Conservation (phyloP, 1,140 invertebrate genomes). For the Temnothorax curvispinosus region DNA sequence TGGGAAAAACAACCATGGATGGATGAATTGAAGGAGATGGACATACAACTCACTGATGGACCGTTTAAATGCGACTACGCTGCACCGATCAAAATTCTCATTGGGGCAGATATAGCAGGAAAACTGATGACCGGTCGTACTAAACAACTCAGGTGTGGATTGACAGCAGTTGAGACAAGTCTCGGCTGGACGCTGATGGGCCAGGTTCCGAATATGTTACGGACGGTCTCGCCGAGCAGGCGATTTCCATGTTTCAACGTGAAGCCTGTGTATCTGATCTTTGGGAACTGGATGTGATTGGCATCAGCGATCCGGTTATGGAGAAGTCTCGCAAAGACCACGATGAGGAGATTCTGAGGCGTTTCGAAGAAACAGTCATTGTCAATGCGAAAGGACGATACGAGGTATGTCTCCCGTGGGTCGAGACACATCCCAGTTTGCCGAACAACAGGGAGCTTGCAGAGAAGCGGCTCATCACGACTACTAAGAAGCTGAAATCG, state of each 20-base stretch:
- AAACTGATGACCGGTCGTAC: too few relatives aligned
- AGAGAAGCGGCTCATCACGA: not conserved
- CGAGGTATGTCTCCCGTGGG: conserved; percentile 74
- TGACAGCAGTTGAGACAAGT: too few relatives aligned
- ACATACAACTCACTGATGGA: not conserved
- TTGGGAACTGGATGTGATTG: conserved; percentile 80
- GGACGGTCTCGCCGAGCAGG: too few relatives aligned
- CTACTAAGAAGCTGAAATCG: not conserved
- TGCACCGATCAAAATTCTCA: not conserved
- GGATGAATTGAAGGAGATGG: not conserved
- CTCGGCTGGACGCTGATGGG: too few relatives aligned
- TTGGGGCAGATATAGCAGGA: too few relatives aligned
- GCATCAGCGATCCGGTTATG: conserved; percentile 77
- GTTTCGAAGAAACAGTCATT: conserved; percentile 60
- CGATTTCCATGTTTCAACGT: too few relatives aligned
- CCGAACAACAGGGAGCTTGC: conserved; percentile 37
- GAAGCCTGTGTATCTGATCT: conserved; percentile 63
- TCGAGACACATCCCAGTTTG: conserved; percentile 42
- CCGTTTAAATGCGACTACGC: not conserved
- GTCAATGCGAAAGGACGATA: conserved; percentile 69
- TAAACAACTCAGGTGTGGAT: too few relatives aligned
- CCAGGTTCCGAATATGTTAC: too few relatives aligned
- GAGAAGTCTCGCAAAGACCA: conserved; percentile 59
- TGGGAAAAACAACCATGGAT: not conserved
- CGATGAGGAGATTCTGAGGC: conserved; percentile 60